Evolutionary conservation across 30 jellyfish, hydroid and myxozoan genomes (phyloP), one percentile per base, ranked within the genome.

Genomic region (Hydra vulgaris): DNA sequence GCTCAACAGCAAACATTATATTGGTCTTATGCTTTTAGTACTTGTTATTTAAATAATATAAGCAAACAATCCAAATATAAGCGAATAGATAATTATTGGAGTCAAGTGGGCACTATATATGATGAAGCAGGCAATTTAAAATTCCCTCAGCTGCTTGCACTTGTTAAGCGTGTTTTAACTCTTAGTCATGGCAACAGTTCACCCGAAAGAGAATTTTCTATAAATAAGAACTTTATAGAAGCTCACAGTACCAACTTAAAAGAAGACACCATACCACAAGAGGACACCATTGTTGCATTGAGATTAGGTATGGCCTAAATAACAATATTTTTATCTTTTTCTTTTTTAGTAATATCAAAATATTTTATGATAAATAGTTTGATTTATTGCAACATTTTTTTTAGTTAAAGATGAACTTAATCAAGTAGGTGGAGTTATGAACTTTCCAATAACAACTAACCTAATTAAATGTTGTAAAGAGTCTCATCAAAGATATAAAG

Each of bases 101-200:
- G 55, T 20, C 26, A 54, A 66, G 87, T 81, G 24, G 85, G 84
- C 40, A 66, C 86, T 66, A n/a, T 80, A 17, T 71, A 17, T 20
- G 85, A 80, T 70, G 87, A 80, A 68, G 24, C 15, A 17, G 85
- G 87, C 24, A 24, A n/a, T 24, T 27, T 68, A 80, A 80, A 67
- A 53, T 66, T 25, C 20, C 26, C 85, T 66, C 87, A 80, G 40
- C 40, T n/a, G 75, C 40, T 18, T 18, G 87, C 85, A 23, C 25
- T 80, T 24, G 85, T 72, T 27, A 21, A 66, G 72, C 66, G 86
- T 70, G 85, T 80, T 15, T 22, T 69, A 80, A 25, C 27, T 54
- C 21, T 52, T 55, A 82, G 88, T 24, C 88, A 73, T 82, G 89
- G 87, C 54, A 82, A 27, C 70, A 73, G 88, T 23, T 17, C 88